Evolutionary conservation across 2,888 invertebrate genomes (phyloP).

Genomic region (Epiblema foenella): DNA sequence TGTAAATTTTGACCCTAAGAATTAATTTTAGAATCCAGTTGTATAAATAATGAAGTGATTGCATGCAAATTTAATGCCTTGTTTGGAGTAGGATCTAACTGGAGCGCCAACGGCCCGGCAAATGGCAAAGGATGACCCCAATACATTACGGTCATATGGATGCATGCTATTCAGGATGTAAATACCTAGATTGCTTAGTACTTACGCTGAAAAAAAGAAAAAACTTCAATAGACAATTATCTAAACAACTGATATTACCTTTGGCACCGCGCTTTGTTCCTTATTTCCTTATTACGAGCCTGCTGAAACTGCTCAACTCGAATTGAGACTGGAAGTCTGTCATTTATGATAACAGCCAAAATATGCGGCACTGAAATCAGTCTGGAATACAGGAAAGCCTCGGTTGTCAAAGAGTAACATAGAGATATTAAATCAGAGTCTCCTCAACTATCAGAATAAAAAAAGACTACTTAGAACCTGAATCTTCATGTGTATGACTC

Average conservation of each 20-base stretch:
- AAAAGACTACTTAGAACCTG: not conserved
- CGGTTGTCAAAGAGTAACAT: not conserved
- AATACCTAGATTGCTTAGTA: too few species aligned
- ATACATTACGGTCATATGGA: slow-evolving; percentile 17
- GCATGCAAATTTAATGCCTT: slow-evolving; percentile 31
- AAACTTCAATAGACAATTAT: too few species aligned
- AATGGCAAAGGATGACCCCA: slow-evolving; percentile 31
- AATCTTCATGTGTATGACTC: too few species aligned
- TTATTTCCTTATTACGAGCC: too few species aligned
- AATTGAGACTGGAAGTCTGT: too few species aligned
- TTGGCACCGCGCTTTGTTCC: too few species aligned
- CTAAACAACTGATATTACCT: too few species aligned
- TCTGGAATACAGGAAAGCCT: not conserved
- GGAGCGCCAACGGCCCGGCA: slow-evolving; percentile 11
- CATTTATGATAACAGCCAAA: too few species aligned
- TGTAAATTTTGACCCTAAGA: slow-evolving; percentile 22
- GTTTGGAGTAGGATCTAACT: slow-evolving; percentile 32
- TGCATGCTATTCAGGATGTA: slow-evolving; percentile 8
- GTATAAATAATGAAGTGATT: slow-evolving; percentile 33
- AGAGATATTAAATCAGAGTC: too few species aligned
- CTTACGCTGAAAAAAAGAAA: too few species aligned
- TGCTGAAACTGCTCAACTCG: too few species aligned
- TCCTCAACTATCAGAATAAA: not conserved
- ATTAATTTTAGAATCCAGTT: slow-evolving; percentile 17
- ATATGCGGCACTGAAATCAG: not conserved